A percentile compares a stretch with the other conserved stretches of the same genome.
These are phyloP conservation scores for Mobula hypostoma DNA, from an alignment of 2,113 vertebrate genomes.

Conservation along the genomic window DNA sequence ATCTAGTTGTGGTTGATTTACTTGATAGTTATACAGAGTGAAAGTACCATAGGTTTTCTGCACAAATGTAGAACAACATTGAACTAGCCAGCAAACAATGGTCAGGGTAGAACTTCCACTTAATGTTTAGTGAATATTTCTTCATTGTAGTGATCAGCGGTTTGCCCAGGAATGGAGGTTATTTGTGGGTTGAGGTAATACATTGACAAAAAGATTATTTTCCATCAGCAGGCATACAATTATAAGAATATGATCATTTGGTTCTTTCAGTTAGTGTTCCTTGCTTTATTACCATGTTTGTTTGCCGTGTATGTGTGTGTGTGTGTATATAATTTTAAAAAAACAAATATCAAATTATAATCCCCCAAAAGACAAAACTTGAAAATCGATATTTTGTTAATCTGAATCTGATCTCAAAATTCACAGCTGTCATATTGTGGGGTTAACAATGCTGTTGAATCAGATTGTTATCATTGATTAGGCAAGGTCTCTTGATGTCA, in stretches of 20 bases:
- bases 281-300: not conserved
- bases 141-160: not conserved
- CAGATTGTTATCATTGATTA: not conserved
- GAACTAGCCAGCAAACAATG: not conserved
- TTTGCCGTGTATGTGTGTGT: not conserved
- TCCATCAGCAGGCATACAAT: not conserved
- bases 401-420: not conserved
- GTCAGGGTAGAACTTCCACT: not conserved
- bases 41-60: not conserved
- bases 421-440: not conserved
- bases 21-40: no score
- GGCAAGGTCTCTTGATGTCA: not conserved
- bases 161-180: not conserved
- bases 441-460: not conserved
- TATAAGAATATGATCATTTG: not conserved
- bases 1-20: not conserved
- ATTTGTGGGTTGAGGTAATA: not conserved
- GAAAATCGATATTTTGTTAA: not conserved
- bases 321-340: not conserved
- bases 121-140: not conserved
- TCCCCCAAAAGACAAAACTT: not conserved
- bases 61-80: not conserved
- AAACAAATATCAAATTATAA: not conserved
- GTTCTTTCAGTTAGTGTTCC: not conserved
- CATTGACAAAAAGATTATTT: not conserved